These are phyloP conservation scores for Pararge aegeria DNA, from an alignment of 1,140 invertebrate genomes.

Conservation along the genomic window DNA sequence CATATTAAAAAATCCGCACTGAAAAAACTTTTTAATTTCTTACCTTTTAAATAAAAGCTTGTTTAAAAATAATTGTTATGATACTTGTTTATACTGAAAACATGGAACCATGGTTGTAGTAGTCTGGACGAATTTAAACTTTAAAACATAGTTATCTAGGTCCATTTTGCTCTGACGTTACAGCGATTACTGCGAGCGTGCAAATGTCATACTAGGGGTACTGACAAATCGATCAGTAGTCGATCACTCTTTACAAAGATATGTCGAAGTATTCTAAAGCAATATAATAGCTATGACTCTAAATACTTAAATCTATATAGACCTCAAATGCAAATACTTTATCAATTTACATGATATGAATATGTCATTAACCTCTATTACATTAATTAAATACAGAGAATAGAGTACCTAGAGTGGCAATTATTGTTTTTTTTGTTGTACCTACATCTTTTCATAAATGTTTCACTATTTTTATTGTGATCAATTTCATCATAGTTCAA, in stretches of 20 bases:
- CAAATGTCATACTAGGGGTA: too few species aligned
- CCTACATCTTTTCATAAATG: conserved; percentile 1
- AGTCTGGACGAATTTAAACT: too few species aligned
- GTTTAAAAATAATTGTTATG: too few species aligned
- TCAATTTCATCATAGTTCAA: conserved; percentile 23
- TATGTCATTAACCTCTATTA: conserved; percentile 76
- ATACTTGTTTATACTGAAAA: too few species aligned
- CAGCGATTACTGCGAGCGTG: too few species aligned
- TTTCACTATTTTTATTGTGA: conserved; percentile 13
- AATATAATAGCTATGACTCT: conserved; percentile 75
- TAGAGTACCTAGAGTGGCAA: conserved; percentile 49
- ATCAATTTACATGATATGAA: conserved; percentile 78
- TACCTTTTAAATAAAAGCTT: too few species aligned
- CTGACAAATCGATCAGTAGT: conserved; percentile 42
- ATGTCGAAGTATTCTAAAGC: conserved; percentile 78
- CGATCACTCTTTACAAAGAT: conserved; percentile 71
- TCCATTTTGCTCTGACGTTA: too few species aligned
- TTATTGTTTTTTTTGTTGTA: background rate
- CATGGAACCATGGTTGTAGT: too few species aligned
- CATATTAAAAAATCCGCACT: too few species aligned
- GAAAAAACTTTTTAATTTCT: too few species aligned
- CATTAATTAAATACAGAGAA: conserved; percentile 56
- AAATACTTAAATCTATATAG: conserved; percentile 76
- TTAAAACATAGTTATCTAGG: too few species aligned
- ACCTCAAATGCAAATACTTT: conserved; percentile 79